Conservation (phyloP, 2,888 invertebrate genomes). For the Melipona beecheii region DNA sequence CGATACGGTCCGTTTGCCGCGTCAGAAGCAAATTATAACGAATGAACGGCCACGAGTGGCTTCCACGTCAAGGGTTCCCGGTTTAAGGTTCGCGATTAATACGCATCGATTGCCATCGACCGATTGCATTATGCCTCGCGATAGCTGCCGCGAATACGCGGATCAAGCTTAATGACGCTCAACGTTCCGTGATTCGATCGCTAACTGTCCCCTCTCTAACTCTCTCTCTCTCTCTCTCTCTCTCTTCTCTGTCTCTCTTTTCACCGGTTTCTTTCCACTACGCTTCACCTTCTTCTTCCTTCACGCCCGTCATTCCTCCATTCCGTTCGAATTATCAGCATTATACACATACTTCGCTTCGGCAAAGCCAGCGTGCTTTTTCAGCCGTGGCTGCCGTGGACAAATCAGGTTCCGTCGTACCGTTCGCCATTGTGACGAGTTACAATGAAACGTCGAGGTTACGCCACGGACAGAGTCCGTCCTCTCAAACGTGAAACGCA, state of each 20-base stretch:
- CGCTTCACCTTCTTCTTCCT: conserved; percentile 2
- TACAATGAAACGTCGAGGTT: conserved; percentile 45
- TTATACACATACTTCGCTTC: conserved; percentile 11
- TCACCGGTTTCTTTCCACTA: too few species aligned
- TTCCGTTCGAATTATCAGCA: conserved; percentile 37
- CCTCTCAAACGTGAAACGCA: conserved; percentile 54
- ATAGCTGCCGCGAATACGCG: conserved; percentile 31
- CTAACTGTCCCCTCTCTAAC: neutral
- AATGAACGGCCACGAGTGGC: conserved; percentile 56
- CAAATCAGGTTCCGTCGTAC: conserved; percentile 53
- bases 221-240: too few species aligned
- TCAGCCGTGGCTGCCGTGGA: conserved; percentile 25
- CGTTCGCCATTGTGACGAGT: conserved; percentile 43
- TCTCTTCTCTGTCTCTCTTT: neutral
- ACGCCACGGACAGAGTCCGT: conserved; percentile 34
- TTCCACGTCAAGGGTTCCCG: conserved; percentile 40
- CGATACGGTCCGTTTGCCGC: conserved; percentile 54
- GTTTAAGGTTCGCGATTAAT: conserved; percentile 50
- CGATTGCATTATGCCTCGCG: conserved; percentile 51
- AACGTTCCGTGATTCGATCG: conserved; percentile 39
- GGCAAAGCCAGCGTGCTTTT: conserved; percentile 14
- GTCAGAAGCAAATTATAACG: conserved; percentile 68
- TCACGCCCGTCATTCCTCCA: conserved; percentile 28
- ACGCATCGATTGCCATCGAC: conserved; percentile 47
- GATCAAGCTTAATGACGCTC: conserved; percentile 49